These are phyloP conservation scores for Ceratothoa steindachneri DNA, from an alignment of 2,888 invertebrate species.

Conservation along the genomic window DNA sequence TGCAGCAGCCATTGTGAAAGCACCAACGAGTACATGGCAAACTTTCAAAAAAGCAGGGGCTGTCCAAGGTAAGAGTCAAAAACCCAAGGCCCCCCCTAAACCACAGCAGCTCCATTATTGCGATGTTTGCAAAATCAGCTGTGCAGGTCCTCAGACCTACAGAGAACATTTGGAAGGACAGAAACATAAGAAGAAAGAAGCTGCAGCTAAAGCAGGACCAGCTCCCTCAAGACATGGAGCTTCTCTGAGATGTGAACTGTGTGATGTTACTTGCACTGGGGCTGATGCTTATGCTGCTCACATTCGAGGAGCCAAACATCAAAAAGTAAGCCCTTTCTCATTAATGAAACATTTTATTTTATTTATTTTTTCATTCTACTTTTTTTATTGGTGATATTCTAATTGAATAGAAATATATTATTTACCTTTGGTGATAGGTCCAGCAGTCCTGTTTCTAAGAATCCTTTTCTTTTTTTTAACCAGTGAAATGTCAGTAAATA, in stretches of 20 bases:
- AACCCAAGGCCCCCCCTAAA: conserved; percentile 71
- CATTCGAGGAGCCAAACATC: conserved; percentile 95
- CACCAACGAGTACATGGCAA: conserved; percentile 57
- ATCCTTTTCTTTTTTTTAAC: no score
- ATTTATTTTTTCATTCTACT: neutral
- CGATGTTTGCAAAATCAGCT: conserved; percentile 97
- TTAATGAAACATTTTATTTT: no score
- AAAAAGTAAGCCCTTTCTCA: conserved; percentile 81
- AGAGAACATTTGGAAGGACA: conserved; percentile 96
- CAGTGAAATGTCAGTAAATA: no score
- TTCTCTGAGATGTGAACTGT: conserved; percentile 88
- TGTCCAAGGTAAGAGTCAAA: conserved; percentile 50
- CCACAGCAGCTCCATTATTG: conserved; percentile 95
- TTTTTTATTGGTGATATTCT: neutral
- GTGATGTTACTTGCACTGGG: conserved; percentile 97
- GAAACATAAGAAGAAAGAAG: conserved; percentile 98
- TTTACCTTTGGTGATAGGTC: no score
- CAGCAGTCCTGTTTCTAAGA: no score
- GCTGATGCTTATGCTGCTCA: conserved; percentile 98
- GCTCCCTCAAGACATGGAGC: conserved; percentile 58
- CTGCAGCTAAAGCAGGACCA: conserved; percentile 65
- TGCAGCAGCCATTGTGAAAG: conserved; percentile 76
- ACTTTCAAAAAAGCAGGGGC: conserved; percentile 38
- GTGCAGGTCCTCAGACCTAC: conserved; percentile 78
- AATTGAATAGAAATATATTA: neutral